Evolutionary conservation across 2,888 invertebrate species (phyloP), one percentile per base, ranked within the genome.

Genomic region (Spilosoma lubricipeda): DNA sequence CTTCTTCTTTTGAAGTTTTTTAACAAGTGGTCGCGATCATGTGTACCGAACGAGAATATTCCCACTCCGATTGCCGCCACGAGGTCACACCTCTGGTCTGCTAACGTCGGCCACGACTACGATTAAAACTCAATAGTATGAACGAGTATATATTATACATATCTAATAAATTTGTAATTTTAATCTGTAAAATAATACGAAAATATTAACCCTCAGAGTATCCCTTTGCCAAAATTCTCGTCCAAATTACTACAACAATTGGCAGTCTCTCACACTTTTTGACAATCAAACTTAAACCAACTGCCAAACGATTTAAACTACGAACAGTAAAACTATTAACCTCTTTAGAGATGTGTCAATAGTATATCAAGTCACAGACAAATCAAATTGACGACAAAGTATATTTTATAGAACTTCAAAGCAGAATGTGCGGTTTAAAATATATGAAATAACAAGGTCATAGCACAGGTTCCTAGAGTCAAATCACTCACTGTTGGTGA

Each of bases 191-290:
- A 45, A 15, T 3, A n/a, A 56, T 56, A 56, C 52, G 0, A n/a
- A 52, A 48, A 30, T 59, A 59, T 59, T 27, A 15, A 30, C 3
- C 1, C 27, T 27, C 7, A 27, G 11, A 15, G 13, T 59, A 48
- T 27, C 27, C 5, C 63, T 27, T 59, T 30, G 63, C 63, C 63
- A 63, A 63, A 27, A 30, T 63, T 18, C 15, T 5, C 30, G 63
- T 66, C 39, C 42, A 23, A 70, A 56, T 23, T 18, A 70, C 63
- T 13, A 45, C n/a, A 70, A 45, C 63, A 63, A 63, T 63, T 63
- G 63, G 63, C 63, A 63, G 18, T 63, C 63, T 30, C 30, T 63
- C 63, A 68, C 30, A 68, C 18, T 63, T 63, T 63, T 63, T 30
- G 18, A 18, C 5, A 30, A 30, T 27, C 18, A 30, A 63, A 56